These are phyloP conservation scores for Dromas ardeola DNA, from an alignment of 2,113 vertebrate species.

Conservation along the genomic window DNA sequence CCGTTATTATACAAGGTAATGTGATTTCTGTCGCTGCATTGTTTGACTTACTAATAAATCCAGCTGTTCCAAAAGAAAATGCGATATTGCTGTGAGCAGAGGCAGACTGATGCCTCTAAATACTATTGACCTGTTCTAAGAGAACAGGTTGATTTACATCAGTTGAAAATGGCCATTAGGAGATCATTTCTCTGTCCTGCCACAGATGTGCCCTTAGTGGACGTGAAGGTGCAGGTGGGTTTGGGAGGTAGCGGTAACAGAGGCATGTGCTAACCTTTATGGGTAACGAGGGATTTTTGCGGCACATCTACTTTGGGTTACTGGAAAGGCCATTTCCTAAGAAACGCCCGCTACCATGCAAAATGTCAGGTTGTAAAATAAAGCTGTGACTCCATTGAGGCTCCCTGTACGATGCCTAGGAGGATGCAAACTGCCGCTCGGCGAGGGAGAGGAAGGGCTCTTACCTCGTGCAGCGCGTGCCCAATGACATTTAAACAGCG, in stretches of 20 bases:
- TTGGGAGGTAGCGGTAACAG: neutral
- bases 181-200: neutral
- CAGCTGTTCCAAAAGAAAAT: neutral
- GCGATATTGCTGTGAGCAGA: rapidly evolving
- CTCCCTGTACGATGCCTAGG: rapidly evolving
- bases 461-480: neutral
- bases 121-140: rapidly evolving
- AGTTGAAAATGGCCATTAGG: neutral
- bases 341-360: neutral
- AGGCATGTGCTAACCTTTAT: neutral
- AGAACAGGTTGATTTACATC: neutral
- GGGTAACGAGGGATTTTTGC: neutral
- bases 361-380: neutral
- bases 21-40: rapidly evolving
- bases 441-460: neutral
- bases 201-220: too few species aligned
- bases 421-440: neutral
- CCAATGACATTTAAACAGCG: rapidly evolving
- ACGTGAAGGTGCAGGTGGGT: neutral
- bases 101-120: neutral
- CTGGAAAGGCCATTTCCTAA: neutral
- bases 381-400: neutral
- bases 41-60: neutral
- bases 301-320: neutral
- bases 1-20: conserved; percentile 91